phyloP scores from a whole-genome alignment of 2,113 vertebrate genomes.

The Dicentrarchus labrax region DNA sequence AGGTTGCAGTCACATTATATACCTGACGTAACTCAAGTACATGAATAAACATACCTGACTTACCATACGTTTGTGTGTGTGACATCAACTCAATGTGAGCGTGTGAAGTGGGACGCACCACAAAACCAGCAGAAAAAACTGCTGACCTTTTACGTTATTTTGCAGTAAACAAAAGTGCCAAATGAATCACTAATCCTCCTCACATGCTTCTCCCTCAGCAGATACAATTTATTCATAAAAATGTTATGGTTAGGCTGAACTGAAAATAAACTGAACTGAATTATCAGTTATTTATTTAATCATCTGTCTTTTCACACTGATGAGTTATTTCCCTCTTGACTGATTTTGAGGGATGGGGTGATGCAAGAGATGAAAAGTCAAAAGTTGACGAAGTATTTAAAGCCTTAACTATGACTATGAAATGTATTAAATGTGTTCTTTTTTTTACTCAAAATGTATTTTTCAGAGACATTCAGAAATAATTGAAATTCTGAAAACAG shows the following conservation, averaged over 20 bases:
- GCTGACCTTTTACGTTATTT: background rate
- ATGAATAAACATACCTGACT: too few relatives aligned
- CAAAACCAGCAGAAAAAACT: too few relatives aligned
- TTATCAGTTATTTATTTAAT: conserved; percentile 34
- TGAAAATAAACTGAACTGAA: background rate
- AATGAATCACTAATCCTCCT: background rate
- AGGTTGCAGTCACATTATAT: too few relatives aligned
- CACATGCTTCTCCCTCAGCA: background rate
- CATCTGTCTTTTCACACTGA: conserved; percentile 32
- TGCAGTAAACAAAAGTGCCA: background rate
- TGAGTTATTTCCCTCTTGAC: conserved; percentile 25
- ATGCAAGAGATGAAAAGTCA: conserved; percentile 35
- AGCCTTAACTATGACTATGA: background rate
- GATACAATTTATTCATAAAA: background rate
- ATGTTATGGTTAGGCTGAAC: background rate
- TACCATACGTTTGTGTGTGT: too few relatives aligned
- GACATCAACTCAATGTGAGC: too few relatives aligned
- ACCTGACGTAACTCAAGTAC: too few relatives aligned
- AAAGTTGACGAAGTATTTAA: conserved; percentile 45
- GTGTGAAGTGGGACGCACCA: too few relatives aligned
- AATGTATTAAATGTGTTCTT: background rate
- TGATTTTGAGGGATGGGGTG: conserved; percentile 33
- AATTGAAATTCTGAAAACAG: background rate
- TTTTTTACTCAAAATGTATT: background rate
- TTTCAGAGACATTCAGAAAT: background rate